Conservation (phyloP, 2,113 vertebrate species). For the Apodemus speciosus region DNA sequence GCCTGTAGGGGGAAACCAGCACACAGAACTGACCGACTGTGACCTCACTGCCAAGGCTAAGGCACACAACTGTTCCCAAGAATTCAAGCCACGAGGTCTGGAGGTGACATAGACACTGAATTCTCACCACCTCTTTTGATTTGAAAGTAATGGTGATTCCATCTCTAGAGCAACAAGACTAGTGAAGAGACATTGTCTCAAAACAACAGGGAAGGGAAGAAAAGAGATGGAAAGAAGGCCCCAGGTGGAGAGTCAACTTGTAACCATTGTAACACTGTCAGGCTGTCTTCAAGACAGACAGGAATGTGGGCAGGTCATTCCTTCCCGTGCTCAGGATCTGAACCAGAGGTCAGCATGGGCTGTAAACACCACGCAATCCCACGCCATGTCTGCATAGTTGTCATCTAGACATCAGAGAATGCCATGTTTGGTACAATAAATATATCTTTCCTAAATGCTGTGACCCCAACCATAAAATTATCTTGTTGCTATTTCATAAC, state of each 20-base stretch:
- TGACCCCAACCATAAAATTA: not conserved
- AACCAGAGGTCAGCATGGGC: not conserved
- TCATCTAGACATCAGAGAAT: not conserved
- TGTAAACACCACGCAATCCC: not conserved
- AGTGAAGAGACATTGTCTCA: not conserved
- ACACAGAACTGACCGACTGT: not conserved
- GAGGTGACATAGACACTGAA: not conserved
- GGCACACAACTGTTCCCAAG: not conserved
- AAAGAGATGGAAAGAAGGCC: no score
- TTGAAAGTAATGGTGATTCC: not conserved
- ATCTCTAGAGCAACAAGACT: not conserved
- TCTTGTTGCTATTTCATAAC: not conserved
- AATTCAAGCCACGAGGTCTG: not conserved
- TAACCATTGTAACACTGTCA: no score
- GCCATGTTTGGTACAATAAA: not conserved
- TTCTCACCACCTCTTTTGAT: not conserved
- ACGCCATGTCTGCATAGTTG: not conserved
- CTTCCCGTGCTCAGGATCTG: not conserved
- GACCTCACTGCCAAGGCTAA: not conserved
- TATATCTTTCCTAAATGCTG: not conserved
- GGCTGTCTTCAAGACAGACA: not conserved
- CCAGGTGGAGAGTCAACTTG: not conserved
- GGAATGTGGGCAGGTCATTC: not conserved
- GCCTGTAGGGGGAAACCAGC: slow-evolving; percentile 70
- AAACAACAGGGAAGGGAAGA: not conserved